A percentile compares a stretch with the other conserved stretches of the same genome.
These are phyloP conservation scores for Hozukius guyotensis DNA, from an alignment of 2,797 vertebrate species.

Conservation along the genomic window DNA sequence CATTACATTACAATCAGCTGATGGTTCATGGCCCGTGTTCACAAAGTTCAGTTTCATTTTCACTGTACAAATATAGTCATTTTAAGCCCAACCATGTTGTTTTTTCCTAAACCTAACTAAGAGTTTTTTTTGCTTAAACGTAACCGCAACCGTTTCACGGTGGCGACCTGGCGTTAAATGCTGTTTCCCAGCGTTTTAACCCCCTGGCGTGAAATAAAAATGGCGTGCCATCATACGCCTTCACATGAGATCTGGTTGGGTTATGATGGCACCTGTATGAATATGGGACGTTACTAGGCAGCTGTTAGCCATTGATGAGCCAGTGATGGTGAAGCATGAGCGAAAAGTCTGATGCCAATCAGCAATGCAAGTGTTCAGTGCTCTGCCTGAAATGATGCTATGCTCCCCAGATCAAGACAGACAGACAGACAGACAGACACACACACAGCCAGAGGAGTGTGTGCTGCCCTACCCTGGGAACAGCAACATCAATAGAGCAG, in stretches of 20 bases:
- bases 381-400: neutral
- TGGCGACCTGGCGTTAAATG: too few species aligned
- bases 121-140: too few species aligned
- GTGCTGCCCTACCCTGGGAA: slow-evolving; percentile 66
- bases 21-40: too few species aligned
- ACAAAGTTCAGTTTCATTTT: too few species aligned
- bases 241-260: neutral
- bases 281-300: neutral
- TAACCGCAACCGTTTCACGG: neutral
- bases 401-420: neutral
- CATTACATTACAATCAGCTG: too few species aligned
- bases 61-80: too few species aligned
- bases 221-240: neutral
- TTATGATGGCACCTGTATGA: neutral
- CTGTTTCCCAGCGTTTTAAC: neutral
- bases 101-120: too few species aligned
- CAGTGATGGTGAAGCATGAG: neutral
- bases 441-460: neutral
- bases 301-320: neutral
- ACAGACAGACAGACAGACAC: neutral
- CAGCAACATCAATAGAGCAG: slow-evolving; percentile 74
- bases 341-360: neutral
- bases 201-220: neutral
- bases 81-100: too few species aligned
- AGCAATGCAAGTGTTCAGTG: neutral